These are phyloP conservation scores for Callinectes sapidus DNA, from an alignment of 2,888 invertebrate genomes.

Conservation along the genomic window DNA sequence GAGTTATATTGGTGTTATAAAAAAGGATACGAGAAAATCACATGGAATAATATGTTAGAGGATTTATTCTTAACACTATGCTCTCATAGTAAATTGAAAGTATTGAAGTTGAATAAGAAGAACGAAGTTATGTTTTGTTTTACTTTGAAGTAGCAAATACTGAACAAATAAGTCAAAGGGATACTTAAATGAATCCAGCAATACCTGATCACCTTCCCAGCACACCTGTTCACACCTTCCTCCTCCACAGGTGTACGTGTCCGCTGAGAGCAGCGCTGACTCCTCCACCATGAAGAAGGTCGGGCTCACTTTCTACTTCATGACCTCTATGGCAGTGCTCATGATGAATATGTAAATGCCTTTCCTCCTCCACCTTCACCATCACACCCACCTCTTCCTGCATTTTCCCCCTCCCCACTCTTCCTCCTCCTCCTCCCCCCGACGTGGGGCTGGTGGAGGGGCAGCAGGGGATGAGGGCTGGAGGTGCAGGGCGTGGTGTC, in stretches of 20 bases:
- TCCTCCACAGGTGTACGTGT: slow-evolving; percentile 64
- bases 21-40: too few relatives aligned
- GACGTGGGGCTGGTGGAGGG: neutral
- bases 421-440: neutral
- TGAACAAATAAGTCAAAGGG: neutral
- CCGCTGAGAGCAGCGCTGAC: slow-evolving; percentile 62
- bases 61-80: neutral
- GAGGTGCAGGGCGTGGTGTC: neutral
- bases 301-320: slow-evolving; percentile 70
- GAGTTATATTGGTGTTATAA: too few relatives aligned
- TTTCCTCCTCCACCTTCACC: slow-evolving; percentile 5
- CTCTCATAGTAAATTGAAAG: neutral
- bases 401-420: neutral
- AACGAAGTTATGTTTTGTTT: neutral
- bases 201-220: neutral
- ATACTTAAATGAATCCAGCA: neutral
- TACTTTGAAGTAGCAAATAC: neutral
- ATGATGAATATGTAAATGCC: slow-evolving; percentile 70
- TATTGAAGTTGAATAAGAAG: neutral
- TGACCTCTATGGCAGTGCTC: slow-evolving; percentile 71
- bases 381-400: neutral
- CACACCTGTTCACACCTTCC: slow-evolving; percentile 15
- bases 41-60: neutral
- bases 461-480: neutral
- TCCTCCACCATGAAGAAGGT: slow-evolving; percentile 68